Evolutionary conservation across 2,113 vertebrate genomes (phyloP), one percentile per base, ranked within the genome.

Genomic region (Polypterus bichir): DNA sequence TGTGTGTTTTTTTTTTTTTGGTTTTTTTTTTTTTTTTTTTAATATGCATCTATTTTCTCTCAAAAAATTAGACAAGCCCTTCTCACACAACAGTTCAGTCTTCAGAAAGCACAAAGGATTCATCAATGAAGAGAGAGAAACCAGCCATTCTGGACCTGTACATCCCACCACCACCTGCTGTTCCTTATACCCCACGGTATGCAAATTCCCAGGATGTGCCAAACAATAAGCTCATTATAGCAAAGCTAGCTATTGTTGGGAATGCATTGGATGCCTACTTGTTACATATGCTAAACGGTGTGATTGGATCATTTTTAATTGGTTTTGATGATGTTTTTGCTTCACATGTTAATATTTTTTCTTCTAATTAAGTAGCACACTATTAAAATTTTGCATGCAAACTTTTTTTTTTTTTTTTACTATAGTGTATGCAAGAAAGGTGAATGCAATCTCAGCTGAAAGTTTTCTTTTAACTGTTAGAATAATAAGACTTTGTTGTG

Each of bases 121-220:
- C 76, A 54, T 80, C 81, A 0, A 67, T 81, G 72, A 88, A 79
- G 71, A 90, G 86, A 61, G 89, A 88, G 68, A 94, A 94, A 67
- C 76, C 91, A 0, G 79, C 91, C 68, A 88, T 94, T 73, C 66
- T 95, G 72, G 91, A 97, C 62, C 74, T 97, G 44, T 89, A 90
- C 64, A 91, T 97, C 55, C 91, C 93, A 47, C 92, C 92, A 60
- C 94, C 93, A 0, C 94, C 95, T 1, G 64, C 82, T 6, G 76
- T 89, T 2, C 91, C 93, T 0, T 97, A 94, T 73, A 74, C 75
- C 3, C 92, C 91, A 9, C 75, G 86, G 95, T 98, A 83, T 57
- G 89, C 68, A 49, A 51, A 3, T 49, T 61, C 3, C 48, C 2
- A 0, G 3, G 1, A 4, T 11, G 0, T 7, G 0, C 44, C 53